Percentiles rank a stretch among this genome's conserved stretches.
Conservation (phyloP, 2,888 invertebrate species). For the Phlogophora meticulosa region DNA sequence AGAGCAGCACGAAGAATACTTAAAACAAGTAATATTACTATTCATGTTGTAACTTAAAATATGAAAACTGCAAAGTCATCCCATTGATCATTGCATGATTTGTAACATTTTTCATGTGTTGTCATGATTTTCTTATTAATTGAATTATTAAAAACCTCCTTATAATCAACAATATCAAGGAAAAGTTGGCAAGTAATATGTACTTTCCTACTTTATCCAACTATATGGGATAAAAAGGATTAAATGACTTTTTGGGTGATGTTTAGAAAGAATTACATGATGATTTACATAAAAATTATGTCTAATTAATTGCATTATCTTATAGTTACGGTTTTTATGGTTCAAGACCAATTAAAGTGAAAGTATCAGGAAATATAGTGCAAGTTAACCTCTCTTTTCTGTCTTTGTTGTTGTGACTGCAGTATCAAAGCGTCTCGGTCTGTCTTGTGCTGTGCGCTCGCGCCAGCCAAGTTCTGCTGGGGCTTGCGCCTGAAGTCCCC, state of each 20-base stretch:
- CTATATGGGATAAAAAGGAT: not conserved
- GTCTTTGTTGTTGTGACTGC: conserved; percentile 96
- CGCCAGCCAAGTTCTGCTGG: conserved; percentile 97
- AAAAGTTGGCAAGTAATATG: not conserved
- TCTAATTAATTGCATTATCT: not conserved
- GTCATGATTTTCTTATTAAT: not conserved
- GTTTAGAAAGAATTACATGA: not conserved
- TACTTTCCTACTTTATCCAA: not conserved
- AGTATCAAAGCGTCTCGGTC: conserved; percentile 94
- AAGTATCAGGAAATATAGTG: conserved; percentile 47
- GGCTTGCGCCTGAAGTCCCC: conserved; percentile 97
- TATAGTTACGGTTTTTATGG: not conserved
- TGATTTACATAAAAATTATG: not conserved
- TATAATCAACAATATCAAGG: not conserved
- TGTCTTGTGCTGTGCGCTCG: conserved; percentile 93
- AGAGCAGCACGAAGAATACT: not conserved
- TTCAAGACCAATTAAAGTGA: conserved; percentile 48
- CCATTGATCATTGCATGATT: conserved; percentile 45
- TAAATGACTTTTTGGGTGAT: not conserved
- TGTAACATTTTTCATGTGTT: conserved; percentile 12
- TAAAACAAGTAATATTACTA: conserved; percentile 5
- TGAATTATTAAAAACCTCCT: conserved; percentile 4
- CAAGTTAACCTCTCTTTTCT: conserved; percentile 94
- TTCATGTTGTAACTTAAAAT: conserved; percentile 25
- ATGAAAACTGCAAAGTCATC: conserved; percentile 51